These are phyloP conservation scores for Hippolais icterina DNA, from an alignment of 2,113 vertebrate genomes.

Conservation along the genomic window DNA sequence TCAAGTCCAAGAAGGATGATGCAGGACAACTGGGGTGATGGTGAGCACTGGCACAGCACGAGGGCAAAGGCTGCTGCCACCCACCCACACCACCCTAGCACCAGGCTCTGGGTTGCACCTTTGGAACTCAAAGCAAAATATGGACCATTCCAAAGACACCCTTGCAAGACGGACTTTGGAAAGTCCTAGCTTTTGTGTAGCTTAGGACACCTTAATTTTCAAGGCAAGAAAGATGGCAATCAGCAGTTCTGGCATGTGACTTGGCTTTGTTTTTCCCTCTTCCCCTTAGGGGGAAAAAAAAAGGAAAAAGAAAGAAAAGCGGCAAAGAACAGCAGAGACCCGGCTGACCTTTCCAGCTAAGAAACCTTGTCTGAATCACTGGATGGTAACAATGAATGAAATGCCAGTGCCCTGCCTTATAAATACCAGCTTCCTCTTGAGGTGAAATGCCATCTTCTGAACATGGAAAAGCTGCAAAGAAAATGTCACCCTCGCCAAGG, in stretches of 20 bases:
- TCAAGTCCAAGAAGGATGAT: neutral
- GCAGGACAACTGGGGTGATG: neutral
- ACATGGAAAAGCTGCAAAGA: conserved; percentile 25
- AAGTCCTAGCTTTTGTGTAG: neutral
- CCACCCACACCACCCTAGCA: fast-evolving
- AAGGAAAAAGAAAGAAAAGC: neutral
- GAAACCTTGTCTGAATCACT: conserved; percentile 63
- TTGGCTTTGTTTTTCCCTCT: neutral
- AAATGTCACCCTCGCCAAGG: conserved; percentile 65
- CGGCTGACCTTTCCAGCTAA: conserved; percentile 62
- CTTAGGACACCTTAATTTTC: neutral
- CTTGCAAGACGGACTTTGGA: neutral
- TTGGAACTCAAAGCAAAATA: neutral
- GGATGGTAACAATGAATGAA: conserved; percentile 68
- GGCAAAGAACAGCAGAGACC: conserved; percentile 39
- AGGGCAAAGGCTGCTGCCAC: neutral
- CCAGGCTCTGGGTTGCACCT: neutral
- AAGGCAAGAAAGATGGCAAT: conserved; percentile 8
- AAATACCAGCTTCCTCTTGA: conserved; percentile 64
- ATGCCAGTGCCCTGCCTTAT: conserved; percentile 63
- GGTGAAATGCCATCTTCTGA: conserved; percentile 59
- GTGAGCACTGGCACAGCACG: neutral
- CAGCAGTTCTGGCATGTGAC: neutral
- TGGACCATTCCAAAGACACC: neutral
- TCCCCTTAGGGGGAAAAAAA: neutral